These are phyloP conservation scores for Falco novaeseelandiae DNA, from an alignment of 2,797 vertebrate genomes.

Conservation along the genomic window DNA sequence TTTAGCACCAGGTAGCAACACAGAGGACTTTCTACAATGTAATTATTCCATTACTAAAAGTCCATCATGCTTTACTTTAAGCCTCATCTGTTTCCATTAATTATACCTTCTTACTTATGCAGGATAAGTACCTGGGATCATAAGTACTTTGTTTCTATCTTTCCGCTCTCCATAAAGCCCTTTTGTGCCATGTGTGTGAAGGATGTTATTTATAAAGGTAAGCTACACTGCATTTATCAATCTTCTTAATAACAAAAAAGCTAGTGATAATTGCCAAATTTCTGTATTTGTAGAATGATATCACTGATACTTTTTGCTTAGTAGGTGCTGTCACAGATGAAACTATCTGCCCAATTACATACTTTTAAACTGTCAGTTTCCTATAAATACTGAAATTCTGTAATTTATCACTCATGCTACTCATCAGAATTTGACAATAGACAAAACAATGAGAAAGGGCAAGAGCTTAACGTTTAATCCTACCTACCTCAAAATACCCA, in stretches of 20 bases:
- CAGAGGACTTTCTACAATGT: background rate
- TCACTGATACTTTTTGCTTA: background rate
- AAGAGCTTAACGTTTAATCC: background rate
- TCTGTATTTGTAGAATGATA: background rate
- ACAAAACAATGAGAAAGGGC: background rate
- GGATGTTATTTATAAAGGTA: background rate
- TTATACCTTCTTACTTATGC: background rate
- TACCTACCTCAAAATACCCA: background rate
- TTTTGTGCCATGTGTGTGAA: background rate
- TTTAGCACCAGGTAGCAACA: background rate
- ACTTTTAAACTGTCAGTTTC: background rate
- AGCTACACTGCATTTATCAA: background rate
- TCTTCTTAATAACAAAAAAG: background rate
- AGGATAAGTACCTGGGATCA: background rate
- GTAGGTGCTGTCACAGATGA: background rate
- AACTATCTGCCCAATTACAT: background rate
- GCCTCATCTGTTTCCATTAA: background rate
- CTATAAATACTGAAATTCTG: conserved; percentile 24
- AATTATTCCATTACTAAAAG: background rate
- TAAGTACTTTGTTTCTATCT: background rate
- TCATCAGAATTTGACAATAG: background rate
- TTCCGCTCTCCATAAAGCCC: background rate
- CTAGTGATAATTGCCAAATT: background rate
- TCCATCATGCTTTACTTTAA: background rate
- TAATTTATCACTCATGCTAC: background rate